These are phyloP conservation scores for Nannoperca obscura DNA, from an alignment of 2,797 vertebrate species.

Conservation along the genomic window DNA sequence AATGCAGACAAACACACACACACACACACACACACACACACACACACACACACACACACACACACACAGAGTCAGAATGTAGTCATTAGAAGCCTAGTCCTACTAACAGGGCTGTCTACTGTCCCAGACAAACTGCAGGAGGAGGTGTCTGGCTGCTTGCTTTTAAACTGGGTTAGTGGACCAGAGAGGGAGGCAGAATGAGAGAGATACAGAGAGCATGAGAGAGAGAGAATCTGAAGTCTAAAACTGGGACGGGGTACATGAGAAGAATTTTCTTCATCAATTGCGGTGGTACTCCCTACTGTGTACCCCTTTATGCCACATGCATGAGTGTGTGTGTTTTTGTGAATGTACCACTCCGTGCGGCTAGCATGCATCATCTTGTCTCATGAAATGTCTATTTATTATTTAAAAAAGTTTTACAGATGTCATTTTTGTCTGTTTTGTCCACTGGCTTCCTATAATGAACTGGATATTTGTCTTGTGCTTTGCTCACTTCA, in stretches of 20 bases:
- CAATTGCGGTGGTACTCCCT: constrained; percentile 66
- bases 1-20: constrained; percentile 30
- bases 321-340: constrained; percentile 43
- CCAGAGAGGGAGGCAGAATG: constrained; percentile 67
- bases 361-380: constrained; percentile 3
- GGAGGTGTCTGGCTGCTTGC: constrained; percentile 78
- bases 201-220: constrained; percentile 39
- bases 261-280: constrained; percentile 73
- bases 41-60: constrained; percentile 27
- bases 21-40: constrained; percentile 29
- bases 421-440: constrained; percentile 46
- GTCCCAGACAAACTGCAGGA: constrained; percentile 81
- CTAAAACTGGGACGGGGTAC: constrained; percentile 77
- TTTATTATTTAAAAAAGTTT: constrained; percentile 63
- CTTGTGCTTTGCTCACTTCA: constrained; percentile 66
- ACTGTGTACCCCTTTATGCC: constrained; percentile 66
- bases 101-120: constrained; percentile 80
- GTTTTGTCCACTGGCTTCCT: constrained; percentile 57
- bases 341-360: constrained; percentile 39
- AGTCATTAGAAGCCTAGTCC: constrained; percentile 80
- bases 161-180: constrained; percentile 88
- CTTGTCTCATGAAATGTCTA: constrained; percentile 26
- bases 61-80: constrained; percentile 60
- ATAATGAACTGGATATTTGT: constrained; percentile 77
- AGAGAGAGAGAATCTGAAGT: constrained; percentile 59